These are phyloP conservation scores for Chromoteleia sp. DNA, from an alignment of 2,888 invertebrate genomes.

Conservation along the genomic window DNA sequence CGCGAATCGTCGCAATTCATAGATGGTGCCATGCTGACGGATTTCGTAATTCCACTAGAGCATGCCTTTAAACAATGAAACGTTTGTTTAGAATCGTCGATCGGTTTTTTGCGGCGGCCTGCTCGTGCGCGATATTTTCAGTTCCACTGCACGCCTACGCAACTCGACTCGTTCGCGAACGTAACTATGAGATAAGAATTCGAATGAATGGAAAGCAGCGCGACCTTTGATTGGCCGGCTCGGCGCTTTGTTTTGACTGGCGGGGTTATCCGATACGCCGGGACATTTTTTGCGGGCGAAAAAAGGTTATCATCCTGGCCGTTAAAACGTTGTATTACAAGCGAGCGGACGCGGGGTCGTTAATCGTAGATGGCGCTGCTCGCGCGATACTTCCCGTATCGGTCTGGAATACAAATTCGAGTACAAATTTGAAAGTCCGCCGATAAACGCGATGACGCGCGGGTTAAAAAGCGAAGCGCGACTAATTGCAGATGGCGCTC, in stretches of 20 bases:
- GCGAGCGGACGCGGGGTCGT: conserved; percentile 6
- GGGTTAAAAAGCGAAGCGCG: not conserved
- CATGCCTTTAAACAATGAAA: conserved; percentile 25
- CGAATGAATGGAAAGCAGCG: conserved; percentile 61
- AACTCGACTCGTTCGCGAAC: conserved; percentile 24
- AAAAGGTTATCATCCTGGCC: conserved; percentile 35
- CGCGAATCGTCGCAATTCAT: not conserved
- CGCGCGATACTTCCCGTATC: too few relatives aligned
- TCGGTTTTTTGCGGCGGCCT: not conserved
- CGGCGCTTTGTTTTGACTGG: conserved; percentile 47
- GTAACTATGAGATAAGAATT: conserved; percentile 63
- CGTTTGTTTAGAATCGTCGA: conserved; percentile 14
- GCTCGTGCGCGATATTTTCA: conserved; percentile 40
- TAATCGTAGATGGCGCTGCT: conserved; percentile 38
- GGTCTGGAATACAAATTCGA: too few relatives aligned
- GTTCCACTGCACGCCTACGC: conserved; percentile 42
- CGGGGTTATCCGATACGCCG: conserved; percentile 53
- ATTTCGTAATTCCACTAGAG: not conserved
- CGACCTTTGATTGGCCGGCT: conserved; percentile 59
- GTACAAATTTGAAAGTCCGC: too few relatives aligned
- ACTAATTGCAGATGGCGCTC: conserved; percentile 46
- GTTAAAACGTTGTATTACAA: conserved; percentile 35
- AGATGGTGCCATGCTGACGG: conserved; percentile 15
- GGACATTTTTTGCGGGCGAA: conserved; percentile 12
- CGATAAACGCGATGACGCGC: too few relatives aligned